phyloP scores from a whole-genome alignment of 2,113 vertebrate species.

The Echinops telfairi region DNA sequence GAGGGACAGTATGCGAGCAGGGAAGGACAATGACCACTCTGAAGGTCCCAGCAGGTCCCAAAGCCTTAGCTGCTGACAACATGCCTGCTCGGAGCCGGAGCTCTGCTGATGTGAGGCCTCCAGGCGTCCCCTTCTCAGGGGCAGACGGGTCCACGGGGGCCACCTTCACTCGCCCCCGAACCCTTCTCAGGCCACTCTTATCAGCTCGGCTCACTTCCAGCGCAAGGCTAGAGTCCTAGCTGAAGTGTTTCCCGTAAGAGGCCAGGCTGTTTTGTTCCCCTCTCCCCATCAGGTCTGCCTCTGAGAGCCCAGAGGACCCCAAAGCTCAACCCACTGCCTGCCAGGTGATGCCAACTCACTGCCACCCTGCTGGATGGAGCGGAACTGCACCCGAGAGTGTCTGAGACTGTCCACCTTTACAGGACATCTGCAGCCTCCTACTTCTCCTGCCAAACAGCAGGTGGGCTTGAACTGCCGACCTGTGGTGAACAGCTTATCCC shows the following conservation, averaged over 20 bases:
- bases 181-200: too few species aligned
- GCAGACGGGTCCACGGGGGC: not conserved
- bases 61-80: not conserved
- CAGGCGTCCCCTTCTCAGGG: too few species aligned
- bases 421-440: too few species aligned
- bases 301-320: not conserved
- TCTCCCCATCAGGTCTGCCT: not conserved
- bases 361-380: too few species aligned
- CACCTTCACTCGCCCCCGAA: rapidly evolving
- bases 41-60: not conserved
- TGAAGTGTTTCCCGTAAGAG: not conserved
- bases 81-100: too few species aligned
- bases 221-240: not conserved
- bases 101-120: rapidly evolving
- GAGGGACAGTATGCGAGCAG: rapidly evolving
- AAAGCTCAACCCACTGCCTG: not conserved
- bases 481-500: too few species aligned
- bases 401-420: too few species aligned
- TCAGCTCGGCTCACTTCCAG: rapidly evolving
- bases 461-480: too few species aligned
- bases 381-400: too few species aligned
- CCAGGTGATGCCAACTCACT: too few species aligned
- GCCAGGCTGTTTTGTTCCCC: not conserved
- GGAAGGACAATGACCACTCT: rapidly evolving
- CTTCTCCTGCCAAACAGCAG: too few species aligned